phyloP scores from a whole-genome alignment of 2,797 vertebrate species.

The Tragopan temminckii region DNA sequence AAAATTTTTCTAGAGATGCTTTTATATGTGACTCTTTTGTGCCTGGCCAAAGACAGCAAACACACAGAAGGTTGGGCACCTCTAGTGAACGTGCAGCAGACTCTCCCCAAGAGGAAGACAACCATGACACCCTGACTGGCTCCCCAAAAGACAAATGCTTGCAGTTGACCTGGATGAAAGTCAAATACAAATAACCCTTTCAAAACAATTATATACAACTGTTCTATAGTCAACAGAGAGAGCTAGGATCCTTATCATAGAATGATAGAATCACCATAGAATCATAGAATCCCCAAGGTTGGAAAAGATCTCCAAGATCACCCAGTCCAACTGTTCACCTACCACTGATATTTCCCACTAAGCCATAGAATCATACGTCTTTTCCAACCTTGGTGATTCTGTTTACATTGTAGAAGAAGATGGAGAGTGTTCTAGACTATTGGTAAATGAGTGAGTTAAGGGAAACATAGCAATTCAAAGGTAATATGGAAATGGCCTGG shows the following conservation, averaged over 20 bases:
- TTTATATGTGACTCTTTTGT: not conserved
- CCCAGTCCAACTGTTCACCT: too few species aligned
- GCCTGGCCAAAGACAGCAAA: not conserved
- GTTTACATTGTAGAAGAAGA: not conserved
- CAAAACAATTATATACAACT: not conserved
- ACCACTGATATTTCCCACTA: too few species aligned
- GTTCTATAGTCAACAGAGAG: not conserved
- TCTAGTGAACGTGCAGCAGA: accelerated
- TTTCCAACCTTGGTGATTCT: too few species aligned
- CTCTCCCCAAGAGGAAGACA: not conserved
- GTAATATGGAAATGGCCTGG: not conserved
- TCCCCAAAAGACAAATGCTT: not conserved
- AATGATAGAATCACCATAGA: too few species aligned
- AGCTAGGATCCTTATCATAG: not conserved
- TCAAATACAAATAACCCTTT: not conserved
- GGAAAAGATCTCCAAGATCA: too few species aligned
- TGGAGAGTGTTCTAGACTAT: not conserved
- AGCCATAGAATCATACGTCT: too few species aligned
- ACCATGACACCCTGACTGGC: not conserved
- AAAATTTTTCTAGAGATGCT: not conserved
- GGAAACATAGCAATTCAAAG: not conserved
- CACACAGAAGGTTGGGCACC: not conserved
- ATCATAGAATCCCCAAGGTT: too few species aligned
- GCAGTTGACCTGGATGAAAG: not conserved
- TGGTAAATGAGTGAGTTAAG: not conserved